These are phyloP conservation scores for Meriones unguiculatus DNA, from an alignment of 2,113 vertebrate species.

Conservation along the genomic window DNA sequence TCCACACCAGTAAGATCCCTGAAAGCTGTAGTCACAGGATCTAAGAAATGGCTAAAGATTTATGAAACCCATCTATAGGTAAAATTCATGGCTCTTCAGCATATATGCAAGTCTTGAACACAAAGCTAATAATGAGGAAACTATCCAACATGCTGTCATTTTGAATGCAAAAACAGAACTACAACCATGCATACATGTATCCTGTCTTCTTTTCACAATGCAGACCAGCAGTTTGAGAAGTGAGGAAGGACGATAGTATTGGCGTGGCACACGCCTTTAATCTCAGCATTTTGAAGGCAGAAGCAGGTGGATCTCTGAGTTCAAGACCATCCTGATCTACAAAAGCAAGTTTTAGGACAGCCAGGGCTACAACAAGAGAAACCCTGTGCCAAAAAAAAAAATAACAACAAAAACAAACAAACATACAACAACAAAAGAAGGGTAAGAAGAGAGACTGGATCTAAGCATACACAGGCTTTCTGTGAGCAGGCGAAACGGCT, in stretches of 20 bases:
- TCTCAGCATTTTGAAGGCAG: background rate
- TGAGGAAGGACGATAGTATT: background rate
- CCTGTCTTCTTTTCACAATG: constrained; percentile 26
- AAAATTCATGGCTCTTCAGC: constrained; percentile 2
- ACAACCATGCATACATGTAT: background rate
- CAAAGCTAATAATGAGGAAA: background rate
- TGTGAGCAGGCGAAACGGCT: background rate
- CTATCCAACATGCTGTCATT: background rate
- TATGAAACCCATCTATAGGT: constrained; percentile 24
- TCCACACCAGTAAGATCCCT: background rate
- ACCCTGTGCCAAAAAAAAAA: background rate
- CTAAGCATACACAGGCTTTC: background rate
- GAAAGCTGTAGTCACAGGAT: background rate
- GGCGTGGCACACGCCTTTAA: background rate
- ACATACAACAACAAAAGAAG: background rate
- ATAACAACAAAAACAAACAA: background rate
- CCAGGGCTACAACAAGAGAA: background rate
- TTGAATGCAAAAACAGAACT: background rate
- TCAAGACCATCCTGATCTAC: background rate
- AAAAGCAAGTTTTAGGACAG: background rate
- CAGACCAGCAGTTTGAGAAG: background rate
- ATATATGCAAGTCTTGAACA: background rate
- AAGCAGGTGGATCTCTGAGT: background rate
- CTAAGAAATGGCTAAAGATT: constrained; percentile 30
- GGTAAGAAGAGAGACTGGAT: background rate